Base-by-base conservation (phyloP, 2,113 vertebrate genomes). In the Lepus europaeus region DNA sequence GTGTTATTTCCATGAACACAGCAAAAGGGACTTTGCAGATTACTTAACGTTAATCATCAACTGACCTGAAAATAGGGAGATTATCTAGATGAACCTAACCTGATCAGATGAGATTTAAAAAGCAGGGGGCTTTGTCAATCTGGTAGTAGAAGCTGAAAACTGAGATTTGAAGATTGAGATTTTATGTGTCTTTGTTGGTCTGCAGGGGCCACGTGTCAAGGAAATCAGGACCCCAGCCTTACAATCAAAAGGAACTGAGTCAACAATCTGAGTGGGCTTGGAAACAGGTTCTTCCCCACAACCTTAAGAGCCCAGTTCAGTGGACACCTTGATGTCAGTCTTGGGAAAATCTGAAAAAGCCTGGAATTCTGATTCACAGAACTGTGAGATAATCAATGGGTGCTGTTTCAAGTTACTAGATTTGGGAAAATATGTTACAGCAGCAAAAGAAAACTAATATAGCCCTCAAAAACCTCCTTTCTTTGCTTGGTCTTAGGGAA, bases 321-420 rank as follows among this genome's bases (percentile, higher is more conserved):
- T 16, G 63, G 76, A 93, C 72, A 81, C 23, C 9, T 88, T 81
- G 77, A 89, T 73, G 79, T 85, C 59, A 74, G 83, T 79, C 49
- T 92, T 45, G 59, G 56, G 76, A 94, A 59, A 22, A 39, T n/a
- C 53, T 29, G 20, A 79, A 63, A 2, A 93, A 90, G 31, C 36
- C 39, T 31, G 19, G 20, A 91, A 89, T 80, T 85, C 25, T 74
- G 79, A 69, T 63, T 89, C 61, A 79, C n/a, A 87, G 53, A 92
- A 89, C 29, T 85, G 49, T 66, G 68, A 92, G 82, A 80, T 83
- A 83, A 92, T 74, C 89, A 89, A 78, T 63, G 56, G 49, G 17
- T 91, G 56, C 51, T 92, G 61, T 84, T 94, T 72, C 70, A 85
- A 81, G 61, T 25, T 88, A 16, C 23, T 36, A 33, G 89, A 91